These are phyloP conservation scores for Tetranychus cinnabarinus DNA, from an alignment of 1,140 invertebrate species.

Conservation along the genomic window DNA sequence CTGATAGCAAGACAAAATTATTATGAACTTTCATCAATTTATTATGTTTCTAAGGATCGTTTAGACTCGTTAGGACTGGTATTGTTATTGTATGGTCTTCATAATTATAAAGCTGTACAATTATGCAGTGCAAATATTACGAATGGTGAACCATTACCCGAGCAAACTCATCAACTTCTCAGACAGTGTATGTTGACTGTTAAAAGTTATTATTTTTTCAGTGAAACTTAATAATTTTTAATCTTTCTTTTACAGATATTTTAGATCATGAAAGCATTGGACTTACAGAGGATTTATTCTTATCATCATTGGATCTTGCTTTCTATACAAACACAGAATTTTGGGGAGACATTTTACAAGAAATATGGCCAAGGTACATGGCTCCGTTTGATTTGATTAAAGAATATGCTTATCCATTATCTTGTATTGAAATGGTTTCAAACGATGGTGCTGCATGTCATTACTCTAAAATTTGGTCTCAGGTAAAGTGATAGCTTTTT, in stretches of 20 bases:
- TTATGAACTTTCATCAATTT: background rate
- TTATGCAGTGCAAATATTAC: background rate
- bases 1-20: background rate
- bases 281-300: slow-evolving; percentile 46
- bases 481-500: slow-evolving; percentile 12
- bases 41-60: background rate
- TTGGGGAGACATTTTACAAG: slow-evolving; percentile 48
- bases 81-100: background rate
- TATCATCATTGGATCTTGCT: slow-evolving; percentile 59
- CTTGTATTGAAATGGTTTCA: slow-evolving; percentile 31
- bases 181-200: background rate
- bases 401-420: slow-evolving; percentile 49
- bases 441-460: slow-evolving; percentile 22
- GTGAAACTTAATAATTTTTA: background rate
- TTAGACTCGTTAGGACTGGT: background rate
- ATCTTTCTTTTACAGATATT: background rate
- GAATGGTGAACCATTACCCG: background rate
- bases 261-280: background rate
- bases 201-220: background rate
- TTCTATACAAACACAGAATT: slow-evolving; percentile 42
- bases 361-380: slow-evolving; percentile 50
- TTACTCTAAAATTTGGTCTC: slow-evolving; percentile 24
- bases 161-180: background rate
- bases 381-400: slow-evolving; percentile 39
- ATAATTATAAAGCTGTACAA: background rate